Evolutionary conservation across 1,140 invertebrate genomes (phyloP).

Genomic region (Pseudomyrmex flavicornis): DNA sequence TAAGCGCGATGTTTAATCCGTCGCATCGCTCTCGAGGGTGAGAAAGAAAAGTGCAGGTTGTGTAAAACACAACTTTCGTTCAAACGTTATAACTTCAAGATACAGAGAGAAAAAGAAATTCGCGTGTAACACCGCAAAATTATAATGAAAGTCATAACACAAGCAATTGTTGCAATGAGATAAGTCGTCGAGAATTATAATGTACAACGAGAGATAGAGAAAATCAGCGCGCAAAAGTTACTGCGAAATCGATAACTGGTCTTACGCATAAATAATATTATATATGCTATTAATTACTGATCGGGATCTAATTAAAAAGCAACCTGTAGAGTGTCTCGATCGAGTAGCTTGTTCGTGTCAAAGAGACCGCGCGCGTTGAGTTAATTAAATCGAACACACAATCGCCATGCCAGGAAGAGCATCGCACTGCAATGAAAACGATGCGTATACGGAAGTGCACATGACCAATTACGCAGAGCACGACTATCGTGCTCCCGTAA

Average conservation of each 20-base stretch:
- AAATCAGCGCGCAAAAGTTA: background rate
- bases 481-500: constrained; percentile 49
- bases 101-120: too few relatives aligned
- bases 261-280: background rate
- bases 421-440: constrained; percentile 35
- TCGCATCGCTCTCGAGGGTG: background rate
- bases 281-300: constrained; percentile 17
- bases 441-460: constrained; percentile 15
- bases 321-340: constrained; percentile 34
- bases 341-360: constrained; percentile 19
- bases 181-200: too few relatives aligned
- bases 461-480: constrained; percentile 23
- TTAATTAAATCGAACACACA: constrained; percentile 50
- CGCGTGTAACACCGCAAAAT: too few relatives aligned
- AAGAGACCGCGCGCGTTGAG: constrained; percentile 5
- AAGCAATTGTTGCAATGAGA: too few relatives aligned
- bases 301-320: constrained; percentile 33
- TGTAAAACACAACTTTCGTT: background rate
- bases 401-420: background rate
- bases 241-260: background rate
- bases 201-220: background rate
- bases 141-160: too few relatives aligned
- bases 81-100: background rate
- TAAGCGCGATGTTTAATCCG: constrained; percentile 26
- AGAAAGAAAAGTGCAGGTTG: background rate